Evolutionary conservation across 2,888 invertebrate species (phyloP).

Genomic region (Heteropelma amictum): DNA sequence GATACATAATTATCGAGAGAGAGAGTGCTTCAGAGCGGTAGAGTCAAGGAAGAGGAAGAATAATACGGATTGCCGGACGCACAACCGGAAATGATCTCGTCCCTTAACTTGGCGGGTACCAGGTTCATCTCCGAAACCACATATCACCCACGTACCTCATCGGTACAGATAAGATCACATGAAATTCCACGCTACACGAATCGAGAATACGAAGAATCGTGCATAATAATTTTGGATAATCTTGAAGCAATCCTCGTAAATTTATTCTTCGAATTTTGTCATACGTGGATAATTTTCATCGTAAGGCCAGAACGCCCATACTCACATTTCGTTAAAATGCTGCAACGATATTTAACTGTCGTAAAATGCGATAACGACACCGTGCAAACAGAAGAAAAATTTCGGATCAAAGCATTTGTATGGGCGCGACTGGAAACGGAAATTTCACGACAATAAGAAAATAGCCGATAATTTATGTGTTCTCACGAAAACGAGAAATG

Average conservation of each 20-base stretch:
- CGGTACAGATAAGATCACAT: slow-evolving; percentile 3
- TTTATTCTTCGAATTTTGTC: too few species aligned
- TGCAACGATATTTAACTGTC: too few species aligned
- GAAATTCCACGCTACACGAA: neutral
- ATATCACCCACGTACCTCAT: slow-evolving; percentile 25
- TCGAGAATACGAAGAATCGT: neutral
- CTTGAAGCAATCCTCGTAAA: too few species aligned
- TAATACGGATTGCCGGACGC: slow-evolving; percentile 47
- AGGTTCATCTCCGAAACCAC: slow-evolving; percentile 33
- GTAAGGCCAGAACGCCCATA: too few species aligned
- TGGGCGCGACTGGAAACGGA: slow-evolving; percentile 32
- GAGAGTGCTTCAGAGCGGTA: neutral
- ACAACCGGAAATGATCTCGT: slow-evolving; percentile 53
- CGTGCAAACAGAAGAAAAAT: slow-evolving; percentile 5
- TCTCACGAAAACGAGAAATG: slow-evolving; percentile 9
- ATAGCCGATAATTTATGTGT: slow-evolving; percentile 26
- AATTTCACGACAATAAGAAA: slow-evolving; percentile 15
- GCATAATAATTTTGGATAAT: slow-evolving; percentile 2
- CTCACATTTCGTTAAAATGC: too few species aligned
- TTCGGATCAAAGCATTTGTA: slow-evolving; percentile 10
- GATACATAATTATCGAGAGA: slow-evolving; percentile 33
- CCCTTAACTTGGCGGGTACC: slow-evolving; percentile 28
- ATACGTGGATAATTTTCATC: too few species aligned
- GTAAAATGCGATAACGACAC: too few species aligned
- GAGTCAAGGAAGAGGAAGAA: neutral